Percentiles rank a stretch among this genome's conserved stretches.
phyloP scores from a whole-genome alignment of 2,888 invertebrate species.

The Chironomus tentans region DNA sequence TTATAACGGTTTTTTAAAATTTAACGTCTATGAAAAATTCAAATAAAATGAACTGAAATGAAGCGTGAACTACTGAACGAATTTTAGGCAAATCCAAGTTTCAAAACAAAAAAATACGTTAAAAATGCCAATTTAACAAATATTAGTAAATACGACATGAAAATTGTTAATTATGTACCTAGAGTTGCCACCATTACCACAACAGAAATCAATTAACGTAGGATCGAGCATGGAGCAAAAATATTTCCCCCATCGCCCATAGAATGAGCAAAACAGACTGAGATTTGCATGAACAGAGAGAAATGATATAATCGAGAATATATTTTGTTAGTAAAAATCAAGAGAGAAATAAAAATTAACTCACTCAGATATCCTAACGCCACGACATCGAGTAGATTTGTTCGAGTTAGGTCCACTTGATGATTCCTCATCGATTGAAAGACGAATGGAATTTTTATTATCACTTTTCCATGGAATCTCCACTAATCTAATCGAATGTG shows the following conservation, averaged over 20 bases:
- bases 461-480: conserved; percentile 58
- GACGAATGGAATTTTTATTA: conserved; percentile 53
- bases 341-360: conserved; percentile 33
- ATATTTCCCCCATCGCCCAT: conserved; percentile 58
- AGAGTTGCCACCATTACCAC: conserved; percentile 57
- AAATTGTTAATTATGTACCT: not conserved
- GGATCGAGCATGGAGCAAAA: conserved; percentile 61
- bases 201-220: conserved; percentile 57
- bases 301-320: not conserved
- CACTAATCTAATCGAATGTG: conserved; percentile 77
- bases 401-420: conserved; percentile 27
- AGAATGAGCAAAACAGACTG: conserved; percentile 55
- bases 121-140: not conserved
- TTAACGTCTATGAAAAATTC: too few relatives aligned
- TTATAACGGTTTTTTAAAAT: too few relatives aligned
- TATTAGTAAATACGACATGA: too few relatives aligned
- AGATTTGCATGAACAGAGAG: conserved; percentile 1
- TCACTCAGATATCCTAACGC: conserved; percentile 64
- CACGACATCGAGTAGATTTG: conserved; percentile 43
- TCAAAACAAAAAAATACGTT: not conserved
- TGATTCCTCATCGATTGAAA: conserved; percentile 39
- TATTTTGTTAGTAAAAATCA: not conserved
- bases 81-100: too few relatives aligned
- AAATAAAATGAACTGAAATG: too few relatives aligned
- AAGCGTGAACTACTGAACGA: too few relatives aligned